phyloP scores from a whole-genome alignment of 1,140 invertebrate genomes.

The Cherax destructor region DNA sequence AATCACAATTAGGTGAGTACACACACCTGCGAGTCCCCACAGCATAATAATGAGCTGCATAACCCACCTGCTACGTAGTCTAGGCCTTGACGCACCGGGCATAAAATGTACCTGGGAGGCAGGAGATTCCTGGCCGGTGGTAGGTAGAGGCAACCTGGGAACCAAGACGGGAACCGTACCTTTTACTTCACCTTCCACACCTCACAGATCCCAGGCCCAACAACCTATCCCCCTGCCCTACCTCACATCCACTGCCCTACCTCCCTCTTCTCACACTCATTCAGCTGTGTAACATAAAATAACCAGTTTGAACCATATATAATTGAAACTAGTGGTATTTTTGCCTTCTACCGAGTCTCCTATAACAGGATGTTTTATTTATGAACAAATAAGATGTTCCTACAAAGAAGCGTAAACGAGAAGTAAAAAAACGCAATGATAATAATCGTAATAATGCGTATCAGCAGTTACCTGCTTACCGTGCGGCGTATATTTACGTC shows the following conservation, averaged over 20 bases:
- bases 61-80: conserved; percentile 22
- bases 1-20: too few relatives aligned
- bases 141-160: not conserved
- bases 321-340: too few relatives aligned
- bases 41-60: conserved; percentile 31
- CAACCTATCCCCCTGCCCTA: not conserved
- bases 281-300: not conserved
- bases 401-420: too few relatives aligned
- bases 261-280: not conserved
- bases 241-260: not conserved
- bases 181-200: not conserved
- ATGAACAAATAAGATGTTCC: too few relatives aligned
- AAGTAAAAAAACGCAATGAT: too few relatives aligned
- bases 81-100: conserved; percentile 27
- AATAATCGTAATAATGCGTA: too few relatives aligned
- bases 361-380: too few relatives aligned
- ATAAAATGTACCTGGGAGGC: conserved; percentile 30
- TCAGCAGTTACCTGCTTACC: too few relatives aligned
- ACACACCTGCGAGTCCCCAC: not conserved
- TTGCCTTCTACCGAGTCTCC: too few relatives aligned
- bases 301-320: not conserved
- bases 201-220: not conserved
- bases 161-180: not conserved
- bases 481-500: too few relatives aligned
- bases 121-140: conserved; percentile 7